Evolutionary conservation across 2,113 vertebrate genomes (phyloP), one percentile per base, ranked within the genome.

Genomic region (Abramis brama): DNA sequence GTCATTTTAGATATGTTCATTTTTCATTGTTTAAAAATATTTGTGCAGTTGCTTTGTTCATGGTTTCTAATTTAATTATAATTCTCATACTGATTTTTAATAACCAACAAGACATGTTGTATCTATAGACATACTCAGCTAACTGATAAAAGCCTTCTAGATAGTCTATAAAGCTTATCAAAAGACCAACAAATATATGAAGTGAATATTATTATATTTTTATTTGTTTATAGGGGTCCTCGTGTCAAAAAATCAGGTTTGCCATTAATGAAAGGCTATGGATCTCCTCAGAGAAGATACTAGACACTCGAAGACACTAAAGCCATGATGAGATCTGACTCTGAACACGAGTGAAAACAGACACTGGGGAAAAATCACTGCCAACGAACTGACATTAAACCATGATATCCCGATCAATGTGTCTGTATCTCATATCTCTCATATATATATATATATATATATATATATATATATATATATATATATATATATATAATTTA

Each of bases 231-330:
- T 82, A 82, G 80, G 45, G 80, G 62, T 3, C 80, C 64, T 36
- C 45, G 1, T 50, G 80, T 82, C 27, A 33, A 82, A 82, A 82
- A 82, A 70, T 82, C 80, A n/a, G 80, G 45, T 4, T 68, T 30
- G 25, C 64, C 80, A 9, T 19, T 82, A 10, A 82, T 82, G 62
- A 52, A 52, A 82, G 27, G 12, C 25, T 52, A 55, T 2, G 45
- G 17, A 70, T 52, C 45, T 36, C 27, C 45, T 21, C 45, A 47
- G n/a, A n/a, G n/a, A n/a, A n/a, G n/a, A n/a, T n/a, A n/a, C n/a
- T n/a, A n/a, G n/a, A n/a, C n/a, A n/a, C n/a, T n/a, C n/a, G n/a
- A n/a, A 15, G 73, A 30, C 50, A 50, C 25, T 55, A 36, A 78
- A 57, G 30, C 17, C 27, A n/a, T 50, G 13, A 76, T 27, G n/a